Percentiles rank a stretch among this genome's conserved stretches.
Conservation (phyloP, 2,888 invertebrate genomes). For the Gisinianus flammeolus region DNA sequence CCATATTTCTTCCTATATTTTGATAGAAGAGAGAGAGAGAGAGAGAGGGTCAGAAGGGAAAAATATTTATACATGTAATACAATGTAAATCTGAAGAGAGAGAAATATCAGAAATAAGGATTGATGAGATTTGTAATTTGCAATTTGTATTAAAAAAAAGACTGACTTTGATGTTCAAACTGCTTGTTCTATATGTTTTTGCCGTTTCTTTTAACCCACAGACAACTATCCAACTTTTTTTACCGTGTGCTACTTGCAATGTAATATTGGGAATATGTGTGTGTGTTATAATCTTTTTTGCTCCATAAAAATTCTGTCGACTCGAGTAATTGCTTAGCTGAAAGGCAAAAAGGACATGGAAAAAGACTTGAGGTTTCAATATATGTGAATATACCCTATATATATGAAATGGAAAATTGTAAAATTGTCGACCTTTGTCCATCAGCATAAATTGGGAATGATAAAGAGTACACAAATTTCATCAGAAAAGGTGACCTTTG, state of each 20-base stretch:
- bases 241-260: no score
- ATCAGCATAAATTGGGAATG: conserved; percentile 5
- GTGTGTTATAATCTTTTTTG: not conserved
- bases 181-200: no score
- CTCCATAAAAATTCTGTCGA: not conserved
- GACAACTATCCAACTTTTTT: no score
- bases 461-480: conserved; percentile 15
- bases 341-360: conserved; percentile 12
- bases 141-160: not conserved
- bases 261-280: not conserved
- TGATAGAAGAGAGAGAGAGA: not conserved
- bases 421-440: conserved; percentile 1
- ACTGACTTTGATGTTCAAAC: not conserved
- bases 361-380: conserved; percentile 9
- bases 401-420: not conserved
- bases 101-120: not conserved
- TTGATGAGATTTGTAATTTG: not conserved
- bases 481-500: conserved; percentile 13
- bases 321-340: conserved; percentile 2
- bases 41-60: no score
- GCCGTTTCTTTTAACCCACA: no score
- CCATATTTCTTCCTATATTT: not conserved
- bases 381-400: not conserved
- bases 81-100: not conserved
- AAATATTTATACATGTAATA: not conserved